phyloP scores from a whole-genome alignment of 2,888 invertebrate genomes.

The Thecocarcelia acutangulata region DNA sequence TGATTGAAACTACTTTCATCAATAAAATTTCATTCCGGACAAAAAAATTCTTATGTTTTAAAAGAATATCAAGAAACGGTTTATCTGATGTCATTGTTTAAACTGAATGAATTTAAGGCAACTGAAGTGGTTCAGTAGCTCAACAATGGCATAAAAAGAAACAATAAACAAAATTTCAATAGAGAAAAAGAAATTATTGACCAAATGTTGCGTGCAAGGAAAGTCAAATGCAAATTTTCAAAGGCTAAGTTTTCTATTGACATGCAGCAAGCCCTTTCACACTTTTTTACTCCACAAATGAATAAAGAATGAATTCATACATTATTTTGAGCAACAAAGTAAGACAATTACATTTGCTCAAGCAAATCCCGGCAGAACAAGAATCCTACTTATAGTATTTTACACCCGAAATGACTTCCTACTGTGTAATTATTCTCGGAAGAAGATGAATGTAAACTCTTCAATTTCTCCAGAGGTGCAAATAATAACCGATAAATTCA shows the following conservation, averaged over 20 bases:
- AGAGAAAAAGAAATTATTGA: conserved; percentile 2
- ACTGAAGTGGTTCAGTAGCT: conserved; percentile 66
- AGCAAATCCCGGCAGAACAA: conserved; percentile 41
- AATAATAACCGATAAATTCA: conserved; percentile 80
- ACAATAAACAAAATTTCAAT: conserved; percentile 25
- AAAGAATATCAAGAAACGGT: neutral
- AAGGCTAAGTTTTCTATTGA: conserved; percentile 70
- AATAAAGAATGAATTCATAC: conserved; percentile 28
- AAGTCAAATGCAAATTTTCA: conserved; percentile 81
- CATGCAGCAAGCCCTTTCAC: conserved; percentile 76
- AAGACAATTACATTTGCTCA: conserved; percentile 38
- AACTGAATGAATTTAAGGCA: conserved; percentile 64
- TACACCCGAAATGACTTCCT: conserved; percentile 74
- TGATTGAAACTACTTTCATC: conserved; percentile 56
- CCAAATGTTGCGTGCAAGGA: conserved; percentile 44
- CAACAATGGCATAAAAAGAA: conserved; percentile 1
- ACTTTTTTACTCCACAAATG: conserved; percentile 71
- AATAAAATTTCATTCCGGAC: conserved; percentile 27
- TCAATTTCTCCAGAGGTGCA: conserved; percentile 76
- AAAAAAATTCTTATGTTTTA: neutral
- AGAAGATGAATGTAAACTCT: conserved; percentile 28
- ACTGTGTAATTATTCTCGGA: conserved; percentile 77
- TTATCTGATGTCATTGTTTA: conserved; percentile 40
- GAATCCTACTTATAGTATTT: conserved; percentile 58
- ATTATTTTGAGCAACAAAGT: conserved; percentile 50